Evolutionary conservation across 2,888 invertebrate species (phyloP).

Genomic region (Caenorhabditis zanzibari): DNA sequence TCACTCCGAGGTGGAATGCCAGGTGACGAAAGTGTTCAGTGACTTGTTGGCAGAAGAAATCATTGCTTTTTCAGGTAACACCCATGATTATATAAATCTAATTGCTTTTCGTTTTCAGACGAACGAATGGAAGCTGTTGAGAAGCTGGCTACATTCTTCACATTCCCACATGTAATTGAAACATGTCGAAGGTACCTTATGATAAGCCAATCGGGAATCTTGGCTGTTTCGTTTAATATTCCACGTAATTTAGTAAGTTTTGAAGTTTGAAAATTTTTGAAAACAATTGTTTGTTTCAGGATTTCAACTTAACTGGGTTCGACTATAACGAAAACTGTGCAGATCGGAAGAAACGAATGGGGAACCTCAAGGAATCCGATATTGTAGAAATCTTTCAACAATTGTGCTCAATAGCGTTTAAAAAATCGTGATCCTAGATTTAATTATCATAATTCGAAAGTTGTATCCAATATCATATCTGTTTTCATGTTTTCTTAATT

Average conservation of each 20-base stretch:
- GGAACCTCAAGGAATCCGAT: constrained; percentile 11
- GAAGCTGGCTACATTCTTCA: constrained; percentile 22
- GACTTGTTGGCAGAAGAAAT: constrained; percentile 30
- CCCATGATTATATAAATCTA: background rate
- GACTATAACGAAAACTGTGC: constrained; percentile 13
- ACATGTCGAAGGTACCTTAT: constrained; percentile 18
- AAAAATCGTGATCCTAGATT: background rate
- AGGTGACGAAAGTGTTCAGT: constrained; percentile 27
- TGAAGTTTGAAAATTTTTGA: background rate
- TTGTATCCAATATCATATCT: constrained; percentile 31
- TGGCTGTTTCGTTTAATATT: background rate
- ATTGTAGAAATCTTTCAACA: constrained; percentile 46
- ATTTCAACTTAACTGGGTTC: constrained; percentile 35
- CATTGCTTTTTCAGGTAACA: constrained; percentile 25
- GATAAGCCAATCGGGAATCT: constrained; percentile 1
- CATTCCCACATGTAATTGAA: constrained; percentile 18
- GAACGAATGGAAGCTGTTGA: constrained; percentile 20
- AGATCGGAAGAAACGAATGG: background rate
- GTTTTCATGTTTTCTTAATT: no score
- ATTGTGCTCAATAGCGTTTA: constrained; percentile 29
- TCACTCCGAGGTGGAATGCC: constrained; percentile 18
- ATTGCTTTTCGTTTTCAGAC: constrained; percentile 9
- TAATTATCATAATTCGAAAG: background rate
- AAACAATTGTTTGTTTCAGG: constrained; percentile 17
- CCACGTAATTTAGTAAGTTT: no score